Percentiles rank a stretch among this genome's conserved stretches.
phyloP scores from a whole-genome alignment of 2,888 invertebrate genomes.

The Mythimna albipuncta region DNA sequence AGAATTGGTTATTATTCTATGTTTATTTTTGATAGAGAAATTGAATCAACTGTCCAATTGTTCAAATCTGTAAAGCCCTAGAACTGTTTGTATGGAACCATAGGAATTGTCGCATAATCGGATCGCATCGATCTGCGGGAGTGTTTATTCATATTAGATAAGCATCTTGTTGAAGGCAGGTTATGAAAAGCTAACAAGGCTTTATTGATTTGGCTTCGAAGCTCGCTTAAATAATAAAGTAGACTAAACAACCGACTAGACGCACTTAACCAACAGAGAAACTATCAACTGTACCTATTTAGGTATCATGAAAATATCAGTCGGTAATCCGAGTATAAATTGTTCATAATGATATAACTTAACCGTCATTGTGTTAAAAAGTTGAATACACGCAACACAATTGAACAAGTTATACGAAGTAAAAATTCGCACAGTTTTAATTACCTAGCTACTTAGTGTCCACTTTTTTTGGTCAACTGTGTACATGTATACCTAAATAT shows the following conservation, averaged over 20 bases:
- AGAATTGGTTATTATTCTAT: background rate
- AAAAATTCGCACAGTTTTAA: constrained; percentile 12
- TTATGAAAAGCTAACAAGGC: constrained; percentile 31
- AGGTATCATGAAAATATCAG: background rate
- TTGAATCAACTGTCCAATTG: no score
- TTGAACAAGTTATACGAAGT: constrained; percentile 1
- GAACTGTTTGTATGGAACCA: background rate
- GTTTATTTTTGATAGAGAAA: no score
- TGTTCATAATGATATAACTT: background rate
- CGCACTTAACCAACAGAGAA: background rate
- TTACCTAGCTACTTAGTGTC: no score
- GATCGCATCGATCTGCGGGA: background rate
- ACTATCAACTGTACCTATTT: background rate
- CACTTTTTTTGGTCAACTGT: background rate
- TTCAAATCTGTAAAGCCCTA: no score
- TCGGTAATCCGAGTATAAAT: no score
- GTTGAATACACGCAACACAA: constrained; percentile 7
- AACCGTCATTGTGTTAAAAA: background rate
- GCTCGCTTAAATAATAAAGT: constrained; percentile 30
- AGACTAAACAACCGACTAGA: background rate
- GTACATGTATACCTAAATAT: background rate
- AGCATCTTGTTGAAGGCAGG: constrained; percentile 34
- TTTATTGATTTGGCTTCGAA: constrained; percentile 39
- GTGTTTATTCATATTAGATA: constrained; percentile 22
- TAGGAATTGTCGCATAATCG: background rate